phyloP scores from a whole-genome alignment of 1,140 invertebrate genomes.

The Lamellibrachia luymesi region DNA sequence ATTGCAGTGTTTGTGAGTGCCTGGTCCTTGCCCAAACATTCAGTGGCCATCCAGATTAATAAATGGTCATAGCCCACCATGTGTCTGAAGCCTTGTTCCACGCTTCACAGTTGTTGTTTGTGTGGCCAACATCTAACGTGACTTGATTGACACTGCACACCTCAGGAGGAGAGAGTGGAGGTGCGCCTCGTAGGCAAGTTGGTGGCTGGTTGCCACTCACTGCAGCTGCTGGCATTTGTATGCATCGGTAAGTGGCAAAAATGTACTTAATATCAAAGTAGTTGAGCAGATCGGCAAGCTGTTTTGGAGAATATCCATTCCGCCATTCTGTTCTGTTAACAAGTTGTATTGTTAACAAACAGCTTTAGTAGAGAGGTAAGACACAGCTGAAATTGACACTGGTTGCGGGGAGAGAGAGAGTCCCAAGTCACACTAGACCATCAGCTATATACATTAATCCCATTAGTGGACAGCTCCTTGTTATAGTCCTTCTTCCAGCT shows the following conservation, averaged over 20 bases:
- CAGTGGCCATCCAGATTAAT: too few relatives aligned
- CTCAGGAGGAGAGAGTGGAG: neutral
- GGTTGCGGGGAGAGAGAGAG: too few relatives aligned
- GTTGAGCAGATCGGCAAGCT: conserved; percentile 8
- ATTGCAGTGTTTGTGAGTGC: too few relatives aligned
- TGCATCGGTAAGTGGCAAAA: neutral
- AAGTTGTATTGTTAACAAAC: too few relatives aligned
- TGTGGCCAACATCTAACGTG: neutral
- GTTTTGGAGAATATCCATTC: conserved; percentile 15
- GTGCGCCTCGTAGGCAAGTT: neutral
- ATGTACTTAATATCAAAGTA: conserved; percentile 10
- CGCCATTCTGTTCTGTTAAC: neutral
- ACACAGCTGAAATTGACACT: too few relatives aligned
- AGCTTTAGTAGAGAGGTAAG: too few relatives aligned
- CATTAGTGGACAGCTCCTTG: too few relatives aligned
- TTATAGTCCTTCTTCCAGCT: too few relatives aligned
- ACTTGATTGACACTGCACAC: neutral
- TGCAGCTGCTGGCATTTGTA: conserved; percentile 8
- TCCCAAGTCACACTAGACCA: too few relatives aligned
- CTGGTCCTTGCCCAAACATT: too few relatives aligned
- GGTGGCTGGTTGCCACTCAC: neutral
- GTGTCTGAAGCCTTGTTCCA: neutral
- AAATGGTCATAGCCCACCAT: too few relatives aligned
- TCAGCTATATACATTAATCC: too few relatives aligned
- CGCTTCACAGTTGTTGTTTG: neutral